These are phyloP conservation scores for Stratiolaelaps scimitus DNA, from an alignment of 1,140 invertebrate genomes.

Conservation along the genomic window DNA sequence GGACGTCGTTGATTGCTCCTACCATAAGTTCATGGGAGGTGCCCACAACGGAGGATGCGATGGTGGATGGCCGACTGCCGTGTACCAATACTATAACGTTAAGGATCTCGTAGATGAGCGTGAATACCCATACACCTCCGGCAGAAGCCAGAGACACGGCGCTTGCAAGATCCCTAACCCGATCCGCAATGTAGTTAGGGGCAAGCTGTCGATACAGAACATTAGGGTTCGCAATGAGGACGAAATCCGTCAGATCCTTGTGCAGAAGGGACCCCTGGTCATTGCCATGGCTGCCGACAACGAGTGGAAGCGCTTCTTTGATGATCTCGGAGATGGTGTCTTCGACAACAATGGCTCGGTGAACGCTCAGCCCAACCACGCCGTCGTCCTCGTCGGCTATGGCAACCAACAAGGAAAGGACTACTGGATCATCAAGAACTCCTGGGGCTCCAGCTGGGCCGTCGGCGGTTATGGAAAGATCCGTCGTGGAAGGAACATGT, in stretches of 20 bases:
- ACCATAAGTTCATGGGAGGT: constrained; percentile 16
- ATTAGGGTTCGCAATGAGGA: not conserved
- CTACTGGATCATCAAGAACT: constrained; percentile 32
- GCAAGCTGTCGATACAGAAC: constrained; percentile 28
- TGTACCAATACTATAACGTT: constrained; percentile 27
- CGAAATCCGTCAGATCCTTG: constrained; percentile 4
- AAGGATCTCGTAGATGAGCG: constrained; percentile 9
- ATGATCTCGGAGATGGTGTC: constrained; percentile 27
- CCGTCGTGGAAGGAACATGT: constrained; percentile 30
- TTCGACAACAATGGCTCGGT: not conserved
- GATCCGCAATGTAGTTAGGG: not conserved
- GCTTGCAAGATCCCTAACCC: constrained; percentile 8
- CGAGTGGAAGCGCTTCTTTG: constrained; percentile 15
- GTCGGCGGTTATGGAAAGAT: constrained; percentile 33
- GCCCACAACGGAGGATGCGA: constrained; percentile 1
- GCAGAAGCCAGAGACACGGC: not conserved
- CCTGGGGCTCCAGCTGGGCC: constrained; percentile 30
- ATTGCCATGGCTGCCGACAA: constrained; percentile 23
- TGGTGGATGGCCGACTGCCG: constrained; percentile 17
- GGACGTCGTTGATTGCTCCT: constrained; percentile 32
- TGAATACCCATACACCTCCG: constrained; percentile 3
- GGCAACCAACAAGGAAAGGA: constrained; percentile 39
- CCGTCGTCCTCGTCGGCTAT: constrained; percentile 44
- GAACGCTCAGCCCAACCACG: constrained; percentile 39
- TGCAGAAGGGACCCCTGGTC: constrained; percentile 7